Evolutionary conservation across 2,113 vertebrate species (phyloP).

Genomic region (Butorides virescens): DNA sequence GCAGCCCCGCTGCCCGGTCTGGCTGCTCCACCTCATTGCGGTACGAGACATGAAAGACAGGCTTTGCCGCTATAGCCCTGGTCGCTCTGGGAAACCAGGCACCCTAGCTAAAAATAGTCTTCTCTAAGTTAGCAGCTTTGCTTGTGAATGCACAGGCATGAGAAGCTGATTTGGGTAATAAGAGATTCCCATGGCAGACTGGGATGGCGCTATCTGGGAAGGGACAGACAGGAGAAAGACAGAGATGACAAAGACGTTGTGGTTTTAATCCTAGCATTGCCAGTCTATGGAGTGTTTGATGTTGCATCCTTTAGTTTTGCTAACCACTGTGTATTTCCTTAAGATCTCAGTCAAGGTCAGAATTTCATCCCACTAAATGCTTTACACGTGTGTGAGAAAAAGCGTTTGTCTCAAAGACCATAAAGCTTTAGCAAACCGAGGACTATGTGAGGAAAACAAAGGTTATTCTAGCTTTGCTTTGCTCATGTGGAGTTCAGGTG

Average conservation of each 20-base stretch:
- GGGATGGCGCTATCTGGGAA: background rate
- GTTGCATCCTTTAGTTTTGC: background rate
- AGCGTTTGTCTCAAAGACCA: background rate
- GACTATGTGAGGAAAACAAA: background rate
- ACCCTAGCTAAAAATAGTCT: background rate
- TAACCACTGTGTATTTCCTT: background rate
- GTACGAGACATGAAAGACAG: background rate
- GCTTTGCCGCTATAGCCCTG: background rate
- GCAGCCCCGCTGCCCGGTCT: background rate
- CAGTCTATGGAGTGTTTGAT: background rate
- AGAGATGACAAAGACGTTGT: background rate
- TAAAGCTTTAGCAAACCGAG: background rate
- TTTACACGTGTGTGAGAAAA: background rate
- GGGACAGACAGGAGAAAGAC: background rate
- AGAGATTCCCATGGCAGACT: background rate
- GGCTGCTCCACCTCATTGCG: background rate
- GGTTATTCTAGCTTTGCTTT: background rate
- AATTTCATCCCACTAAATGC: background rate
- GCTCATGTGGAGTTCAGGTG: background rate
- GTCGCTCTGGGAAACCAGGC: conserved; percentile 22
- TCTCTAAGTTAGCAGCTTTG: background rate
- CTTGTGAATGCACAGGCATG: background rate
- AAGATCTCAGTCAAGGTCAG: background rate
- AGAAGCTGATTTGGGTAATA: background rate
- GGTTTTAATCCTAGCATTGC: background rate